Percentiles rank a stretch among this genome's conserved stretches.
Conservation (phyloP, 2,113 vertebrate genomes). For the Azemiops feae region DNA sequence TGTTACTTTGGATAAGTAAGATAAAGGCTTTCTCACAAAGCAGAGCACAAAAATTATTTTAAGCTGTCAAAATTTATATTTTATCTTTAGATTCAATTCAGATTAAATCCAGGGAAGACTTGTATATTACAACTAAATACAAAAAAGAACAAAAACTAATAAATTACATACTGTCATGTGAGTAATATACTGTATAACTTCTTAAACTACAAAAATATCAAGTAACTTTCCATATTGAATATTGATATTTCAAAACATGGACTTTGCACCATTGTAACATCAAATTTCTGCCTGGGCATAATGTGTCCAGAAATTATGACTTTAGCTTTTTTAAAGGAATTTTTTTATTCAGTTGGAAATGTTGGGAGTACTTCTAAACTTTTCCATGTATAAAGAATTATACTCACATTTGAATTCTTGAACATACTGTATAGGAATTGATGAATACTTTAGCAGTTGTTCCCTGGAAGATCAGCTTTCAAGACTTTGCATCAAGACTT, state of each 20-base stretch:
- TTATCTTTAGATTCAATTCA: neutral
- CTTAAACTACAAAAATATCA: neutral
- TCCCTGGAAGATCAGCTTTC: neutral
- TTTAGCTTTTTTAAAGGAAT: too few relatives aligned
- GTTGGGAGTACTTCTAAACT: too few relatives aligned
- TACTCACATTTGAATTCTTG: neutral
- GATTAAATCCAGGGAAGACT: constrained; percentile 34
- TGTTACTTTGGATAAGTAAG: constrained; percentile 42
- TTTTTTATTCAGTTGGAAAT: too few relatives aligned
- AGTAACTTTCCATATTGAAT: neutral
- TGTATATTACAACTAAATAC: neutral
- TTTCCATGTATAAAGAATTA: neutral
- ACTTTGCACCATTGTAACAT: neutral
- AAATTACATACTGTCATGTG: neutral
- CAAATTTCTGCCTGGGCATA: neutral
- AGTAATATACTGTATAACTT: neutral
- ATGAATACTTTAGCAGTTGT: neutral
- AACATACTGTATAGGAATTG: neutral
- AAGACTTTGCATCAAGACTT: neutral
- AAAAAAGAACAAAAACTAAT: neutral
- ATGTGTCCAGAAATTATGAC: too few relatives aligned
- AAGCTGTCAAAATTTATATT: constrained; percentile 29
- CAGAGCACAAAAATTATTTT: constrained; percentile 17
- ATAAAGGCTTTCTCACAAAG: constrained; percentile 12
- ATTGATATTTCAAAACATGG: neutral